Conservation (phyloP, 2,797 vertebrate genomes). For the Aselliscus stoliczkanus region DNA sequence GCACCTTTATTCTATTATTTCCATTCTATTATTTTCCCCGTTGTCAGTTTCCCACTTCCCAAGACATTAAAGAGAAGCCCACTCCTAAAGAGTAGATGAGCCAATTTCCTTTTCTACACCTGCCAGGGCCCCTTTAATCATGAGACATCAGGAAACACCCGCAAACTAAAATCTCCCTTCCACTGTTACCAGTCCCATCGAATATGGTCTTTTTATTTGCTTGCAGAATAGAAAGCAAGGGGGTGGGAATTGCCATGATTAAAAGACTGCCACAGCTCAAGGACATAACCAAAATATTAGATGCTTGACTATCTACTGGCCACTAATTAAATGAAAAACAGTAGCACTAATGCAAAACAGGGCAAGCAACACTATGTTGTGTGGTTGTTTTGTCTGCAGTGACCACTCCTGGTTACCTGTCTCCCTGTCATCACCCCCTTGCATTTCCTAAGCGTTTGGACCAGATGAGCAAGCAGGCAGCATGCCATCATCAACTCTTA, state of each 20-base stretch:
- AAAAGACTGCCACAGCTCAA: slow-evolving; percentile 27
- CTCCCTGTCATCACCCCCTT: background rate
- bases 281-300: slow-evolving; percentile 34
- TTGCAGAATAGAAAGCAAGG: background rate
- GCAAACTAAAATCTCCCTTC: slow-evolving; percentile 66
- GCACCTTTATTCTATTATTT: background rate
- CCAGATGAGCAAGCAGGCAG: background rate
- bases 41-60: slow-evolving; percentile 43
- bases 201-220: slow-evolving; percentile 20
- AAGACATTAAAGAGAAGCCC: slow-evolving; percentile 66
- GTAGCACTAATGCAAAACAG: background rate
- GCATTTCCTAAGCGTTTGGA: background rate
- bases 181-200: slow-evolving; percentile 56
- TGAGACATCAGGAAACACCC: slow-evolving; percentile 57
- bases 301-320: slow-evolving; percentile 32
- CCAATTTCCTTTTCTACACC: slow-evolving; percentile 69
- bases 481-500: background rate
- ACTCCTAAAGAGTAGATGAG: slow-evolving; percentile 51
- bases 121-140: slow-evolving; percentile 74
- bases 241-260: background rate
- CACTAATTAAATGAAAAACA: slow-evolving; percentile 66
- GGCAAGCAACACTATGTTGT: background rate
- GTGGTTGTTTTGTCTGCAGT: background rate
- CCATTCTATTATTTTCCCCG: background rate
- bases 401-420: background rate